Evolutionary conservation across 2,113 vertebrate species (phyloP), one percentile per base, ranked within the genome.

Genomic region (Eulemur rufifrons): DNA sequence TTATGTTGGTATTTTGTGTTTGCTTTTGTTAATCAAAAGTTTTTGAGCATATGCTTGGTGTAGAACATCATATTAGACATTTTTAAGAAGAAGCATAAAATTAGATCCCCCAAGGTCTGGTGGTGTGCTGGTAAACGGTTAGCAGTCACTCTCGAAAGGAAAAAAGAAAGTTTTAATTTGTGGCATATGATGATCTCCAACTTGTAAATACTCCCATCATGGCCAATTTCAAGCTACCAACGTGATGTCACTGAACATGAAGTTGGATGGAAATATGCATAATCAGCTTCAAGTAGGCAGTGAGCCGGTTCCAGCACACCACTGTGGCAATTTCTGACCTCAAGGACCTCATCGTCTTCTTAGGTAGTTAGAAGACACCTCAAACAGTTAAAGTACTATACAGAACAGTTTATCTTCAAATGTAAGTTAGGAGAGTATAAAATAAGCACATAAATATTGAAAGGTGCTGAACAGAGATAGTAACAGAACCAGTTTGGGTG

Each of bases 11-110:
- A 15, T 76, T 90, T 32, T 63, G 17, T 71, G 83, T 54, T 93
- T 95, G 32, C 25, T 87, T 95, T 95, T 63, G 45, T 93, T 95
- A 84, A 66, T 68, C 18, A 84, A 71, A 78, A 91, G 27, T 89
- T 94, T 93, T 96, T 73, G 37, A 86, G 21, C 14, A 63, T 29
- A 18, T 89, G 23, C 39, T 84, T 64, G 87, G n/a, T 95, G 9
- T 52, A 96, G 45, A 95, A 87, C 74, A 92, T 64, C 80, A 42
- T 76, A 78, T 37, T 95, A 76, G 64, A 12, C 9, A 17, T 86
- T 91, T 92, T 94, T 87, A 64, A 88, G 47, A 54, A 88, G 91
- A 93, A 94, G 54, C n/a, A 80, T 86, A 91, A 89, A 95, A 80
- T 93, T 61, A 71, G 32, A 63, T 85, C 56, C 77, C 52, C n/a